Evolutionary conservation across 2,888 invertebrate genomes (phyloP).

Genomic region (Caenorhabditis sp.): DNA sequence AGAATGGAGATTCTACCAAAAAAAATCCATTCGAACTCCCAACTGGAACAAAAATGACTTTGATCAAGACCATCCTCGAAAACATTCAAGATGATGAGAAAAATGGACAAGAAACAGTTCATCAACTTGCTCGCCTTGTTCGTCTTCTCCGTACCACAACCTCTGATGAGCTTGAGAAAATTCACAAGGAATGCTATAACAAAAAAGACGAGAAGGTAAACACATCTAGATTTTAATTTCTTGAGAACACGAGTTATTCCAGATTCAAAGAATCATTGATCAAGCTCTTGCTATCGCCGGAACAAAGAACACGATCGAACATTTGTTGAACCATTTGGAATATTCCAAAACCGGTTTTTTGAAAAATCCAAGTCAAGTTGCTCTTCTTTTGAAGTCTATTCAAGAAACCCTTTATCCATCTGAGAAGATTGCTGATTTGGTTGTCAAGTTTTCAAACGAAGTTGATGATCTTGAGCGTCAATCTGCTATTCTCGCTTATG

Average conservation of each 20-base stretch:
- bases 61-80: conserved; percentile 38
- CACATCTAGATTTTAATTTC: too few relatives aligned
- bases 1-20: conserved; percentile 53
- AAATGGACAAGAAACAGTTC: conserved; percentile 46
- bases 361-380: conserved; percentile 29
- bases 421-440: conserved; percentile 36
- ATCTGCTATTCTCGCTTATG: conserved; percentile 49
- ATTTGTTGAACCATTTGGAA: conserved; percentile 45
- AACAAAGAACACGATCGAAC: conserved; percentile 54
- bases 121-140: conserved; percentile 58
- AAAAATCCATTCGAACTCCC: conserved; percentile 41
- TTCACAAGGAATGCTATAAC: conserved; percentile 46
- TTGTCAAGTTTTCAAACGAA: conserved; percentile 38
- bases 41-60: conserved; percentile 47
- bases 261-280: conserved; percentile 51
- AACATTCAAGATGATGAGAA: conserved; percentile 41
- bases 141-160: conserved; percentile 56
- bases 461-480: conserved; percentile 37
- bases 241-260: conserved; percentile 3
- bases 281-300: conserved; percentile 56
- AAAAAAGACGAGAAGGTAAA: conserved; percentile 36
- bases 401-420: conserved; percentile 53
- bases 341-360: too few relatives aligned
- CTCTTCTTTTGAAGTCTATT: conserved; percentile 50
- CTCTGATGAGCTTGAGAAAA: conserved; percentile 49